A percentile compares a stretch with the other conserved stretches of the same genome.
phyloP scores from a whole-genome alignment of 2,888 invertebrate genomes.

The Aleiodes leptofemur region DNA sequence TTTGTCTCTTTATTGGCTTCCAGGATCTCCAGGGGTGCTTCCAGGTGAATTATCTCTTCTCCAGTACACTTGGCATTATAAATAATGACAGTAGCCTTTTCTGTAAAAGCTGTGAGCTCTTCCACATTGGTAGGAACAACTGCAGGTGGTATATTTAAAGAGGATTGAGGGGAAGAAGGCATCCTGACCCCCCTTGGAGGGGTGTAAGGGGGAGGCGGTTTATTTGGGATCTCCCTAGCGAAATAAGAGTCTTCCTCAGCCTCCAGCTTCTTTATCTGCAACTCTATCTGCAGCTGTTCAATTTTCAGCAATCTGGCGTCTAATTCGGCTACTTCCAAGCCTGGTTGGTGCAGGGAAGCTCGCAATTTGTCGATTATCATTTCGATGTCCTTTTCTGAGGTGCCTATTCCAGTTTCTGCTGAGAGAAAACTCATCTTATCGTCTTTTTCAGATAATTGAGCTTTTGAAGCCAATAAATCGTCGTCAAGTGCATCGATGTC shows the following conservation, averaged over 20 bases:
- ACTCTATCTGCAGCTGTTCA: conserved; percentile 81
- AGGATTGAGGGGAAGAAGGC: conserved; percentile 66
- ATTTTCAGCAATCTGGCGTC: conserved; percentile 81
- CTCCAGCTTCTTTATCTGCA: conserved; percentile 81
- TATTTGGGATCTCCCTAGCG: conserved; percentile 83
- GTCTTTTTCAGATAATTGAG: conserved; percentile 45
- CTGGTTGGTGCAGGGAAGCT: conserved; percentile 72
- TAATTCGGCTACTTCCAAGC: conserved; percentile 69
- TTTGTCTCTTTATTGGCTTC: conserved; percentile 66
- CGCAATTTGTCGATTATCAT: conserved; percentile 72
- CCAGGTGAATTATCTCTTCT: conserved; percentile 66
- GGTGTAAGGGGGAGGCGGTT: conserved; percentile 86
- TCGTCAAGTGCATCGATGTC: conserved; percentile 67
- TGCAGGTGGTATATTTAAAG: conserved; percentile 67
- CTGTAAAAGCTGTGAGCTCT: conserved; percentile 75
- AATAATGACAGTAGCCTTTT: conserved; percentile 75
- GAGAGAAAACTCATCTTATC: conserved; percentile 64
- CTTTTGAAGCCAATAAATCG: conserved; percentile 59
- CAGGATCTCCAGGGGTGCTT: conserved; percentile 68
- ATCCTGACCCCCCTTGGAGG: conserved; percentile 76
- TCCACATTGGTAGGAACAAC: conserved; percentile 75
- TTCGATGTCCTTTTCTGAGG: conserved; percentile 71
- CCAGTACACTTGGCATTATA: conserved; percentile 73
- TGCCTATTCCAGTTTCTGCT: conserved; percentile 58
- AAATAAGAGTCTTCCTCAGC: conserved; percentile 78